These are phyloP conservation scores for Spinus pinus DNA, from an alignment of 2,797 vertebrate genomes.

Conservation along the genomic window DNA sequence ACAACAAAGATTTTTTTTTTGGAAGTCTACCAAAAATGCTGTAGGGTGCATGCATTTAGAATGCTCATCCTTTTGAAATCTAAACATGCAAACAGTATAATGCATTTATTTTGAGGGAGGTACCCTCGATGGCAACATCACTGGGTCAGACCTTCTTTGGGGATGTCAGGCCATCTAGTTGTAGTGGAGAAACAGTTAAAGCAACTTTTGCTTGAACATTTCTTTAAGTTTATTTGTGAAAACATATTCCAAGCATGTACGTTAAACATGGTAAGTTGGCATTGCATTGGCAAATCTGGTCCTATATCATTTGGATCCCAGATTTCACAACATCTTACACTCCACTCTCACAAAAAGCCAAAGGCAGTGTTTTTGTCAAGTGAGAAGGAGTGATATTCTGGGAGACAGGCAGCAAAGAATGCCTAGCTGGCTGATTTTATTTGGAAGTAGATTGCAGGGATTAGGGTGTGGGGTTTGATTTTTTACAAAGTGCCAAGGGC, in stretches of 20 bases:
- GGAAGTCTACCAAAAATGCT: neutral
- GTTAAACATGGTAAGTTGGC: neutral
- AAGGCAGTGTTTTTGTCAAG: constrained; percentile 36
- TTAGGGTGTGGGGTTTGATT: neutral
- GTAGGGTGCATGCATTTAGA: neutral
- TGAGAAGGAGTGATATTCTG: neutral
- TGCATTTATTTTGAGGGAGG: neutral
- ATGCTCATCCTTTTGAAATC: neutral
- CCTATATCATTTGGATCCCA: neutral
- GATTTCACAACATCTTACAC: neutral
- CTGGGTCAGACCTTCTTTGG: neutral
- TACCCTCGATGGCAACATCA: neutral
- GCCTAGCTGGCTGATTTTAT: neutral
- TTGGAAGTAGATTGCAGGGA: neutral
- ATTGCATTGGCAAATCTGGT: neutral
- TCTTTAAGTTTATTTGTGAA: constrained; percentile 25
- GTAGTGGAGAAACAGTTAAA: neutral
- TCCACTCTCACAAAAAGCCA: neutral
- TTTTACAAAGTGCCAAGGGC: neutral
- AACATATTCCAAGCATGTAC: neutral
- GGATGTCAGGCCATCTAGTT: neutral
- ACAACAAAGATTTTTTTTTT: neutral
- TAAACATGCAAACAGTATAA: neutral
- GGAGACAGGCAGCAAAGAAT: neutral
- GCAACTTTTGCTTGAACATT: neutral